Conservation (phyloP, 2,888 invertebrate genomes). For the Piscicola geometra region DNA sequence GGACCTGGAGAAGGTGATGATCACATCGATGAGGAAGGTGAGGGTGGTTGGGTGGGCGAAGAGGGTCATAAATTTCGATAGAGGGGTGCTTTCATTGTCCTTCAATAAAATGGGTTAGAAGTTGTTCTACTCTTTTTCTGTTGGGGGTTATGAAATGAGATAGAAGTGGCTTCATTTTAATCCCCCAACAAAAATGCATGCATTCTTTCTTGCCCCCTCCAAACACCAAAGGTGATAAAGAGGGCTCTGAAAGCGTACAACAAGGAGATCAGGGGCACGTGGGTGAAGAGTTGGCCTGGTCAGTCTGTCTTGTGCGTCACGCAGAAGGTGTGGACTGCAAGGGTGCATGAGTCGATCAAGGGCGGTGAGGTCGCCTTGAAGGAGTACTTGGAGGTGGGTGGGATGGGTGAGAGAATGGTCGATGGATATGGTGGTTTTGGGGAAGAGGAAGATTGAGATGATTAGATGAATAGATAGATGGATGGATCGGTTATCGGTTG, state of each 20-base stretch:
- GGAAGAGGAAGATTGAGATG: neutral
- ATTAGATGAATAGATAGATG: neutral
- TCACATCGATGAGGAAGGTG: conserved; percentile 72
- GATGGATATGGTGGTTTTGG: neutral
- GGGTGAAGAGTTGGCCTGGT: conserved; percentile 59
- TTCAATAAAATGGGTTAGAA: neutral
- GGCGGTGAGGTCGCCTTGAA: conserved; percentile 55
- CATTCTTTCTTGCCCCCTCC: too few relatives aligned
- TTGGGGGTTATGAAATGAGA: too few relatives aligned
- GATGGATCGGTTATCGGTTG: neutral
- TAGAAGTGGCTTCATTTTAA: too few relatives aligned
- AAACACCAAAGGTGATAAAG: conserved; percentile 62
- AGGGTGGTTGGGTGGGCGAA: too few relatives aligned
- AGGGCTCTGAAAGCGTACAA: conserved; percentile 71
- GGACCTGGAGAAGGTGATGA: conserved; percentile 81
- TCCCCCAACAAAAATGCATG: too few relatives aligned
- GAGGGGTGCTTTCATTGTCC: too few relatives aligned
- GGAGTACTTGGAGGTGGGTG: conserved; percentile 62
- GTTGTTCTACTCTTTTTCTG: too few relatives aligned
- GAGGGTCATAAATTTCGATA: too few relatives aligned
- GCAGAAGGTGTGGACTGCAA: conserved; percentile 48
- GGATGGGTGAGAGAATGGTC: neutral
- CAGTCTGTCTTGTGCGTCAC: conserved; percentile 56
- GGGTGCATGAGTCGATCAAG: conserved; percentile 52
- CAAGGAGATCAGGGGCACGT: conserved; percentile 56